phyloP scores from a whole-genome alignment of 2,797 vertebrate species.

The Fringilla coelebs region DNA sequence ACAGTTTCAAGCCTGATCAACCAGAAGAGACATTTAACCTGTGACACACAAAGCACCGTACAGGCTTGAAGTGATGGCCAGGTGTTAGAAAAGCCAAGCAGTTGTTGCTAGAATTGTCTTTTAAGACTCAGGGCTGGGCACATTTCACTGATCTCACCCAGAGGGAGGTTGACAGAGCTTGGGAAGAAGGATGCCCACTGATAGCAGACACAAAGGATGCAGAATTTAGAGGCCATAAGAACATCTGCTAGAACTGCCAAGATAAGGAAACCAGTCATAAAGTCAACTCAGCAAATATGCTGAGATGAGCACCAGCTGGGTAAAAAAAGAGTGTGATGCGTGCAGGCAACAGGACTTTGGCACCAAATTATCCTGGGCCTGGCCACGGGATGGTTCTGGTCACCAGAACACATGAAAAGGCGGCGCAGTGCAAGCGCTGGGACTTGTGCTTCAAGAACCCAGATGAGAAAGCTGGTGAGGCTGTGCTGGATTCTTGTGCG shows the following conservation, averaged over 20 bases:
- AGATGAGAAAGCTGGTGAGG: background rate
- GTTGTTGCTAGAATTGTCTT: background rate
- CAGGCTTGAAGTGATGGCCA: background rate
- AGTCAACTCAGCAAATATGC: background rate
- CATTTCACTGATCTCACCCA: background rate
- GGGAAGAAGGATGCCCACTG: too few species aligned
- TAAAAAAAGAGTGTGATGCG: background rate
- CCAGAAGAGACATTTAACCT: background rate
- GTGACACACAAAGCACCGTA: background rate
- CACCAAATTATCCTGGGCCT: background rate
- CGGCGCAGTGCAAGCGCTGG: fast-evolving
- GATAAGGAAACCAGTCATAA: background rate
- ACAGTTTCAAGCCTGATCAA: background rate
- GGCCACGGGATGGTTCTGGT: background rate
- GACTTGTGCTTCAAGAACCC: background rate
- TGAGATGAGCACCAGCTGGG: background rate
- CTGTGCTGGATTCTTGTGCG: background rate
- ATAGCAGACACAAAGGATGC: background rate
- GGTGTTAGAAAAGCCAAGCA: background rate
- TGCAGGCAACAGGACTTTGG: too few species aligned
- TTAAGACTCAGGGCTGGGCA: too few species aligned
- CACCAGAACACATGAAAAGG: background rate
- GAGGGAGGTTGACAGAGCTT: background rate
- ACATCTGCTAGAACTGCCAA: background rate
- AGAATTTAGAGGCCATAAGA: background rate